Base-by-base conservation (phyloP, 2,113 vertebrate genomes). In the Platichthys flesus region DNA sequence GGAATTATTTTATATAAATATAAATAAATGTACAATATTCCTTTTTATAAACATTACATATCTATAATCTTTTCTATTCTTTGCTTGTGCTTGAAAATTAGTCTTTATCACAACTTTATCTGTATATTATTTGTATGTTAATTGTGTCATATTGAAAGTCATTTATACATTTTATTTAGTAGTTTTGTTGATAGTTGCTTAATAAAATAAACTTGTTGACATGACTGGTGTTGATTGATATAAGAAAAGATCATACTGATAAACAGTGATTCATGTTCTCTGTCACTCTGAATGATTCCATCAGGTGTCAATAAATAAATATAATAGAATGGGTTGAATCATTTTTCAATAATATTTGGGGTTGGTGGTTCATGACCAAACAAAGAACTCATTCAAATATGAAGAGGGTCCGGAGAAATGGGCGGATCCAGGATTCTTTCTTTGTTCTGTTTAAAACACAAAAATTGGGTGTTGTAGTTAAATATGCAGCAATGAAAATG, bases 61-160 rank as follows among this genome's bases (percentile, higher is more conserved):
- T 65, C 74, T 31, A 77, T 60, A 62, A 59, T 69, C 47, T 62
- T 8, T 13, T 77, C 54, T 51, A 18, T 60, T 7, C 47, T 69
- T 31, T 31, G 31, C 31, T 31, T 31, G 28, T 12, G 54, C 65
- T 65, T 49, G 52, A 64, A 56, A 75, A 9, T n/a, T 20, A 54
- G 8, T n/a, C 45, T 54, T 21, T 2, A 54, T n/a, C 56, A 55
- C 9, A 68, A 45, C 6, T 35, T 62, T 75, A 42, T n/a, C n/a
- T 76, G 45, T 64, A 49, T 40, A 73, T 67, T 67, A 28, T 79
- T 57, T 58, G 23, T 47, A 63, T 67, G 63, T 73, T 73, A 9
- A 58, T 51, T 51, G 18, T 20, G 16, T 51, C 18, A 18, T 51
- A 18, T 31, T 31, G 28, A 31, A 31, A 31, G 28, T 31, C 28